These are phyloP conservation scores for Mesorhabditis belari DNA, from an alignment of 2,888 invertebrate species.

Conservation along the genomic window DNA sequence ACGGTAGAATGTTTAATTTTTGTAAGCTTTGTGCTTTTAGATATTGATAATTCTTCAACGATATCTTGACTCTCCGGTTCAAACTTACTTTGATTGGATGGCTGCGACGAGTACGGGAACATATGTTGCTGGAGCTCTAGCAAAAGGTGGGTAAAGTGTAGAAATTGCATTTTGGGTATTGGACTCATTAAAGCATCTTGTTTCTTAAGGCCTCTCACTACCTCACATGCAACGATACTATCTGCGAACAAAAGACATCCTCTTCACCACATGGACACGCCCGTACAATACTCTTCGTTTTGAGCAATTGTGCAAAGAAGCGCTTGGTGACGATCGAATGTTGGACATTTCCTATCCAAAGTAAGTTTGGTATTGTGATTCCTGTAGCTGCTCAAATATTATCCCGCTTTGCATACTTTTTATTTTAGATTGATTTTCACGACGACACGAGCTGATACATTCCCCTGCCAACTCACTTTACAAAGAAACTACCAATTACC, in stretches of 20 bases:
- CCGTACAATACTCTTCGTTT: conserved; percentile 81
- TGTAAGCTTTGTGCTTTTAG: conserved; percentile 11
- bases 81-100: conserved; percentile 81
- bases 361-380: conserved; percentile 47
- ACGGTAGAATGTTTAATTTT: background rate
- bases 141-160: conserved; percentile 58
- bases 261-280: conserved; percentile 74
- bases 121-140: conserved; percentile 77
- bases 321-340: conserved; percentile 81
- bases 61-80: conserved; percentile 37
- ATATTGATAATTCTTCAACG: conserved; percentile 37
- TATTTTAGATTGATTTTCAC: conserved; percentile 69
- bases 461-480: conserved; percentile 85
- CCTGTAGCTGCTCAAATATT: too few relatives aligned
- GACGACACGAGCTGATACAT: conserved; percentile 79
- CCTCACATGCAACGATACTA: conserved; percentile 81
- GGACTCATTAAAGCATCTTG: background rate
- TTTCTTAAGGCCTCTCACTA: conserved; percentile 37
- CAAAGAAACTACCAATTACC: conserved; percentile 75
- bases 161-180: too few relatives aligned
- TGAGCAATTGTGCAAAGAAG: conserved; percentile 76
- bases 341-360: conserved; percentile 75
- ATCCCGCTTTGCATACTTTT: too few relatives aligned
- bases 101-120: conserved; percentile 83
- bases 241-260: conserved; percentile 83